Percentiles rank a stretch among this genome's conserved stretches.
These are phyloP conservation scores for Spinus pinus DNA, from an alignment of 2,797 vertebrate species.

Conservation along the genomic window DNA sequence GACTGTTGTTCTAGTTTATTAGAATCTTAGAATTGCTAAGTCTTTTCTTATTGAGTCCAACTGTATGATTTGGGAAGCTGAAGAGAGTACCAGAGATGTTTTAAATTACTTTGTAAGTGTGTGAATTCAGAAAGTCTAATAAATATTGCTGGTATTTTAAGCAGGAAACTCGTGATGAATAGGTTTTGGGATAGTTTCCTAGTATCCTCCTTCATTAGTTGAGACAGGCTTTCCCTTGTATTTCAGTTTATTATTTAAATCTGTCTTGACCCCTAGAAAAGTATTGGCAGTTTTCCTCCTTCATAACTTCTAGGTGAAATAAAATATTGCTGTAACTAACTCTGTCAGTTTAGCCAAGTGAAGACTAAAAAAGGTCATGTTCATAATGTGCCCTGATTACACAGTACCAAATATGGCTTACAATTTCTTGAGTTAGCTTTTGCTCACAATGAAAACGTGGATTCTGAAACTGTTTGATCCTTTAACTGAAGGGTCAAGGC, in stretches of 20 bases:
- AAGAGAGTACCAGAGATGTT: not conserved
- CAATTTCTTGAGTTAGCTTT: not conserved
- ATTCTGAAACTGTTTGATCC: not conserved
- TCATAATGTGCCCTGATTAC: not conserved
- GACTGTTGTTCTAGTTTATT: not conserved
- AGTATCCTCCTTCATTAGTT: not conserved
- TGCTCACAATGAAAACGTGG: not conserved
- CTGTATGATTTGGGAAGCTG: not conserved
- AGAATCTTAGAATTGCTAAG: not conserved
- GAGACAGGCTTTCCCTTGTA: not conserved
- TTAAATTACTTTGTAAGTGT: not conserved
- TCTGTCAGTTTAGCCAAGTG: not conserved
- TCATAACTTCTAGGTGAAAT: not conserved
- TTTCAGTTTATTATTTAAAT: not conserved
- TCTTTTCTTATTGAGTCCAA: not conserved
- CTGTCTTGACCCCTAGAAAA: not conserved
- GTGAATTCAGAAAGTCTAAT: not conserved
- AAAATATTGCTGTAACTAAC: not conserved
- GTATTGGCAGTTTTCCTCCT: not conserved
- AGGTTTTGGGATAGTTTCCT: not conserved
- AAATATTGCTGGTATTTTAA: not conserved
- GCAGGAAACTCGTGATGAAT: not conserved
- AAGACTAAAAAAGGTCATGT: not conserved
- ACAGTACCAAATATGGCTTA: not conserved
- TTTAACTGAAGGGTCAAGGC: not conserved